These are phyloP conservation scores for Natator depressus DNA, from an alignment of 2,113 vertebrate genomes.

Conservation along the genomic window DNA sequence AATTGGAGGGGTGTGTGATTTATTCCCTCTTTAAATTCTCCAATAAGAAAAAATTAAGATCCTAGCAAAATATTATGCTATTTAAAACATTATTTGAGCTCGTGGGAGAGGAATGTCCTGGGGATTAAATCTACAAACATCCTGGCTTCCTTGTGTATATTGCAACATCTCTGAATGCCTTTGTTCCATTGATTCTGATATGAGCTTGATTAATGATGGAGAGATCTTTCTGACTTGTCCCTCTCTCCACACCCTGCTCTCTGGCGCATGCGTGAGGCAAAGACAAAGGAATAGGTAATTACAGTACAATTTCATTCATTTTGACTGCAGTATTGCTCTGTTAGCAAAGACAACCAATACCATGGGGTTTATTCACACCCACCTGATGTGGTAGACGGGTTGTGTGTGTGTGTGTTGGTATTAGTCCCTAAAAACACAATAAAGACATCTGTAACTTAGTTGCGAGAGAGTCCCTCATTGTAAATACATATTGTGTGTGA, in stretches of 20 bases:
- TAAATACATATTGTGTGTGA: neutral
- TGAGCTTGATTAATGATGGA: slow-evolving; percentile 44
- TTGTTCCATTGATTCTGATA: slow-evolving; percentile 60
- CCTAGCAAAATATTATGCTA: neutral
- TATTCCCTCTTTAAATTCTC: neutral
- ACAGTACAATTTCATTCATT: slow-evolving; percentile 67
- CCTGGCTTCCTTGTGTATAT: neutral
- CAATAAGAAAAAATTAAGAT: neutral
- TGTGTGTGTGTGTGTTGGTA: neutral
- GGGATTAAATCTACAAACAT: neutral
- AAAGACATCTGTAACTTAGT: neutral
- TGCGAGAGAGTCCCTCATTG: neutral
- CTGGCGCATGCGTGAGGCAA: slow-evolving; percentile 78
- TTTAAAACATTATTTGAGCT: neutral
- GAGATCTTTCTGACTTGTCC: slow-evolving; percentile 27
- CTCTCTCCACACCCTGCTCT: slow-evolving; percentile 68
- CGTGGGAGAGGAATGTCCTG: neutral
- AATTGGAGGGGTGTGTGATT: neutral
- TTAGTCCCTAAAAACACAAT: neutral
- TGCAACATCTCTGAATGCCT: slow-evolving; percentile 56
- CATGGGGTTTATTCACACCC: neutral
- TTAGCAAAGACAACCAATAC: neutral
- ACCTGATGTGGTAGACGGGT: neutral
- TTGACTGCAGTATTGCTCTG: slow-evolving; percentile 38
- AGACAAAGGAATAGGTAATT: slow-evolving; percentile 85